A percentile compares a stretch with the other conserved stretches of the same genome.
Evolutionary conservation across 2,113 vertebrate genomes (phyloP).

Genomic region (Cyprinodon brontotheroides): DNA sequence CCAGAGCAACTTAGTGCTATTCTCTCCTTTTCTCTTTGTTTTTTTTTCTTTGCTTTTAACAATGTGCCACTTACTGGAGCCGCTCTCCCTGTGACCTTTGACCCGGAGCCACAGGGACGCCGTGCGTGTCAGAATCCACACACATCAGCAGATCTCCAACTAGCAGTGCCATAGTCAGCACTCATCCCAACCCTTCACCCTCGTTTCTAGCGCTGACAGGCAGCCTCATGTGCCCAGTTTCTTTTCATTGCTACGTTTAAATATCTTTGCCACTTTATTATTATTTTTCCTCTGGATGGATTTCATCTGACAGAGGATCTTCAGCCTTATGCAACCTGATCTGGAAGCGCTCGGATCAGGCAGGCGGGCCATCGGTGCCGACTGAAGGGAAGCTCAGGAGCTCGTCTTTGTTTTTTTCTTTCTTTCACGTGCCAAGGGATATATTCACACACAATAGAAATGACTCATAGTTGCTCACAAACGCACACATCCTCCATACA

Average conservation of each 20-base stretch:
- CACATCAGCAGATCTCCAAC: slow-evolving; percentile 29
- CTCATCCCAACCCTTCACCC: slow-evolving; percentile 15
- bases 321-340: slow-evolving; percentile 70
- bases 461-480: background rate
- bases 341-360: slow-evolving; percentile 46
- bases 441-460: slow-evolving; percentile 23
- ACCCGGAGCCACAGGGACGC: slow-evolving; percentile 33
- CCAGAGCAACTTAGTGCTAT: slow-evolving; percentile 74
- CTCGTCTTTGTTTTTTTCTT: slow-evolving; percentile 39
- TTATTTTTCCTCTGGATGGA: slow-evolving; percentile 44
- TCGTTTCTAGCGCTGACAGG: slow-evolving; percentile 44
- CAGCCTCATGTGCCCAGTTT: slow-evolving; percentile 51
- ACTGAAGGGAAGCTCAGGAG: slow-evolving; percentile 64
- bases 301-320: slow-evolving; percentile 40
- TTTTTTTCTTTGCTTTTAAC: slow-evolving; percentile 47
- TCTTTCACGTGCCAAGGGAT: slow-evolving; percentile 74
- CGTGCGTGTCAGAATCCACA: slow-evolving; percentile 14
- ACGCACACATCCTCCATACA: slow-evolving; percentile 30
- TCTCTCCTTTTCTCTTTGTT: slow-evolving; percentile 47
- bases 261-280: slow-evolving; percentile 21
- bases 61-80: slow-evolving; percentile 55
- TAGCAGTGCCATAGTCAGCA: slow-evolving; percentile 56
- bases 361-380: slow-evolving; percentile 53
- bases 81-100: slow-evolving; percentile 50
- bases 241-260: slow-evolving; percentile 40